These are phyloP conservation scores for Taeniopygia guttata DNA, from an alignment of 2,797 vertebrate genomes.

Conservation along the genomic window DNA sequence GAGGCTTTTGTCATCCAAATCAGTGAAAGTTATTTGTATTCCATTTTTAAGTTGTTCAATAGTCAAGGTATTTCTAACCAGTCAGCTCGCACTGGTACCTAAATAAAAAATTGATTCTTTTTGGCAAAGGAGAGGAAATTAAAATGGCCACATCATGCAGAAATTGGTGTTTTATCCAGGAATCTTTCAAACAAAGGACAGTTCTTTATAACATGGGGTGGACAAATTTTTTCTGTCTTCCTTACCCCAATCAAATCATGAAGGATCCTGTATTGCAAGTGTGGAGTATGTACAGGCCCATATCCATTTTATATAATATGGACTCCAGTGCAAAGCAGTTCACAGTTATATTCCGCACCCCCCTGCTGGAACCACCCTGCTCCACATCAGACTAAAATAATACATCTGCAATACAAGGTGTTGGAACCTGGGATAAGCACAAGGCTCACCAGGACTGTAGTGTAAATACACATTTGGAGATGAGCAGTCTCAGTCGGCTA, in stretches of 20 bases:
- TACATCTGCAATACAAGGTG: background rate
- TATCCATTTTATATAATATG: accelerated
- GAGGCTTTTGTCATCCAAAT: background rate
- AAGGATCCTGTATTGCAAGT: background rate
- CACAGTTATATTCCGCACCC: accelerated
- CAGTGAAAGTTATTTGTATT: background rate
- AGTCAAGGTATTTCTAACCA: background rate
- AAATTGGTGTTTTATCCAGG: background rate
- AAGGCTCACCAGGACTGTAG: background rate
- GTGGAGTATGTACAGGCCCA: background rate
- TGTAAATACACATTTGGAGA: background rate
- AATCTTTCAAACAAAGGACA: background rate
- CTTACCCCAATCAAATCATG: background rate
- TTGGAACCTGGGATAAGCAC: background rate
- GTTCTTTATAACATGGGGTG: background rate
- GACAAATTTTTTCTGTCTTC: background rate
- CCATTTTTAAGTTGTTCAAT: background rate
- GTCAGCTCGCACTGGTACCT: accelerated
- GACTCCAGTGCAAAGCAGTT: background rate
- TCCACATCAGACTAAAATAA: background rate
- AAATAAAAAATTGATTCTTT: background rate
- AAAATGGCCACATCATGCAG: background rate
- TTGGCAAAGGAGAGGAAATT: background rate
- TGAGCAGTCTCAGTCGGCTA: background rate
- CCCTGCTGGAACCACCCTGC: background rate